Evolutionary conservation across 2,888 invertebrate species (phyloP), one percentile per base, ranked within the genome.

Genomic region (Dorcus parallelipipedus): DNA sequence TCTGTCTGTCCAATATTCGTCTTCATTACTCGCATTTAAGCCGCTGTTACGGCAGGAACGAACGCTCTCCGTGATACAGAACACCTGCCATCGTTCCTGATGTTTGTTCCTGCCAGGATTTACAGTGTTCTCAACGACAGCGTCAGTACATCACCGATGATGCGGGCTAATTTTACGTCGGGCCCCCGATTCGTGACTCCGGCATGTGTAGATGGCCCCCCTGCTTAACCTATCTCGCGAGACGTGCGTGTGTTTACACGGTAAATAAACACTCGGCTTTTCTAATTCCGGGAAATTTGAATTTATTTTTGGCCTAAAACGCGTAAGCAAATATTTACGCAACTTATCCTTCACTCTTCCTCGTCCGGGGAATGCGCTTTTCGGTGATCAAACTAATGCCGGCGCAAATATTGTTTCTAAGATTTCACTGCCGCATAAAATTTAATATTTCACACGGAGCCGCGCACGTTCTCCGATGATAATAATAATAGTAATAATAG

Each of bases 61-160:
- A 59, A 56, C 47, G 54, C 57, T 38, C 38, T 49, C 55, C 52
- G 41, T 58, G 58, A 61, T 61, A 60, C 54, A 49, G 56, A 62
- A 63, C 64, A 64, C 64, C 64, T 64, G 62, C 59, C 50, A 56
- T 58, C 56, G 59, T 64, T 64, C 52, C 58, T 40, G 50, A 59
- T 62, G 62, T 64, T 64, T 64, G 64, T 64, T 59, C 59, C 60
- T 62, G 64, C 62, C 64, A 57, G 55, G 57, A 60, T 60, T 64
- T 62, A 64, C 62, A 64, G 59, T 56, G 55, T 57, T 59, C 59
- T 54, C 50, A 62, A 61, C 56, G 62, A 62, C 62, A 56, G 57
- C 52, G 45, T 43, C 52, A 61, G 56, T 63, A 61, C 60, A 60
- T 62, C 60, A 60, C 61, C 40, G 45, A 56, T 56, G 26, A 54